Evolutionary conservation across 2,888 invertebrate species (phyloP).

Genomic region (Caenorhabditis sp.): DNA sequence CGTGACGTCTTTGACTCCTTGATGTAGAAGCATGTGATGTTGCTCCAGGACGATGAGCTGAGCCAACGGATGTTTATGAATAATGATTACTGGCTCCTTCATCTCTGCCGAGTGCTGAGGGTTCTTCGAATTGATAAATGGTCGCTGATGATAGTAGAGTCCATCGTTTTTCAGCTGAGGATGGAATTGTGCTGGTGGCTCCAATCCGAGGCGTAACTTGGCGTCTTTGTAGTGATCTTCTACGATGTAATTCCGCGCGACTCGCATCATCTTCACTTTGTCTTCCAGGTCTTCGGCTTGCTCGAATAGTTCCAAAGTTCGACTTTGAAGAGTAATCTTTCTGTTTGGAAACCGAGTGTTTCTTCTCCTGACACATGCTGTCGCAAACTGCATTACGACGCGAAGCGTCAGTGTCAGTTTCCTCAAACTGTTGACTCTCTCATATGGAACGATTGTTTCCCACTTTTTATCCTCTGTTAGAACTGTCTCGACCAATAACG

Average conservation of each 20-base stretch:
- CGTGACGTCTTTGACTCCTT: background rate
- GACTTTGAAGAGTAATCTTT: no score
- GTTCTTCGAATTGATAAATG: background rate
- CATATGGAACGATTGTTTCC: slow-evolving; percentile 12
- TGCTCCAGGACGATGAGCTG: background rate
- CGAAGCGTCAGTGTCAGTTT: background rate
- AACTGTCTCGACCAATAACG: no score
- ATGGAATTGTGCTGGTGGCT: no score
- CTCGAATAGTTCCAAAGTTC: no score
- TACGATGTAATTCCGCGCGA: no score
- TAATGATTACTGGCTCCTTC: slow-evolving; percentile 75
- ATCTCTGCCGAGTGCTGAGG: no score
- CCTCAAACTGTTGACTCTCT: background rate
- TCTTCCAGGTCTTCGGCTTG: background rate
- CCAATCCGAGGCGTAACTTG: no score
- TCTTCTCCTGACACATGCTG: background rate
- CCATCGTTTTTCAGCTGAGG: background rate
- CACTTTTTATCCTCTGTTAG: no score
- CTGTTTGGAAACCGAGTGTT: no score
- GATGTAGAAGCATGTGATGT: background rate
- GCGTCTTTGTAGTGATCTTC: no score
- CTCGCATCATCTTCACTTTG: no score
- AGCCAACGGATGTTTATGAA: slow-evolving; percentile 62
- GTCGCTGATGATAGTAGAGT: background rate
- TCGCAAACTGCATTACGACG: background rate